Base-by-base conservation (phyloP, 1,140 invertebrate genomes). In the Drosophila kepulauana region DNA sequence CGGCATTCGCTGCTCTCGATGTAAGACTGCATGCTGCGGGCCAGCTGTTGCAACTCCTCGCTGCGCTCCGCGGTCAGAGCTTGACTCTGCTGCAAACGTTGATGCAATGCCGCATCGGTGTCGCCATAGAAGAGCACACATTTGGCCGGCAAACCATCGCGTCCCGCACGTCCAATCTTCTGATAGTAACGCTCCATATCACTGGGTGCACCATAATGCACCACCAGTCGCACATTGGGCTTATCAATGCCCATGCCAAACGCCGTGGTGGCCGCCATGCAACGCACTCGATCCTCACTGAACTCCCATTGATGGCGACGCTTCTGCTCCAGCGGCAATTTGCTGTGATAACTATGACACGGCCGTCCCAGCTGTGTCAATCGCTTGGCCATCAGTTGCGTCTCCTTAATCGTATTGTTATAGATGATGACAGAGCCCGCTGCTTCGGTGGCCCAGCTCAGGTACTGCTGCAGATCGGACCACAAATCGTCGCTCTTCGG, bases 181-280 rank as follows among this genome's bases (percentile, higher is more conserved):
- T 94, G 93, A 79, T 94, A 94, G 78, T 94, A 94, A 45, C 88
- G 93, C 82, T 95, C 95, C 43, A 95, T 93, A 79, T 95, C 94
- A 78, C 94, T 94, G 1, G 95, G 94, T 51, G 94, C 82, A 43
- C 95, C 94, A 92, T 96, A 96, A 88, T 94, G 93, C 43, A 93
- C 87, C 2, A 97, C 95, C 89, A 95, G 96, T 82, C 97, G 94
- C 5, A 98, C 96, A 93, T 98, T 94, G 79, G 96, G 95, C 93
- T 98, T 98, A 92, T 98, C 97, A 67, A 98, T 98, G 41, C 81
- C 84, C 97, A 98, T 97, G 46, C 97, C 97, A 94, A 98, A 98
- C 48, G 97, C 97, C 76, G 97, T 95, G 7, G 97, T 98, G 11
- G 97, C 97, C n/a, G 97, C 96, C 58, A 98, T 95, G 20, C 97